A percentile compares a stretch with the other conserved stretches of the same genome.
phyloP scores from a whole-genome alignment of 2,888 invertebrate species.

The Vandiemenella viatica region DNA sequence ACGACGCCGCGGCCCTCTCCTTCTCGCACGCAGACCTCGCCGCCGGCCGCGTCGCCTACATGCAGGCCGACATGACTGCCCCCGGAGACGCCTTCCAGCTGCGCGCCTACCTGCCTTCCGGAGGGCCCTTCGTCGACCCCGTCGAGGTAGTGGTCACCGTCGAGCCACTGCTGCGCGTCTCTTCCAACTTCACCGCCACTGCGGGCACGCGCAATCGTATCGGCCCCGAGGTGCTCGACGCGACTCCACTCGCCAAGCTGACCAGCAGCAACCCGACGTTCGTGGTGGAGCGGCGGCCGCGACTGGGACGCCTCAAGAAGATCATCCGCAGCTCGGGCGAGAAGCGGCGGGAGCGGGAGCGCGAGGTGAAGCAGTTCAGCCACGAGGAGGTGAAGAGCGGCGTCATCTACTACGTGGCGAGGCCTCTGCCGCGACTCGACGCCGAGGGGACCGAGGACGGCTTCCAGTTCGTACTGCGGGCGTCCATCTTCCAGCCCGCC shows the following conservation, averaged over 20 bases:
- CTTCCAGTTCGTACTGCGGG: constrained; percentile 61
- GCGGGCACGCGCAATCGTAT: constrained; percentile 46
- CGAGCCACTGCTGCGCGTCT: constrained; percentile 49
- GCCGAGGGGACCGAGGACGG: constrained; percentile 47
- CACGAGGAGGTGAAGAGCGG: constrained; percentile 82
- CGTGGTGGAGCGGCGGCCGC: constrained; percentile 34
- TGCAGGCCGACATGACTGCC: constrained; percentile 83
- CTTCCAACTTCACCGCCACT: constrained; percentile 35
- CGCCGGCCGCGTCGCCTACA: constrained; percentile 68
- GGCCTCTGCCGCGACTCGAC: constrained; percentile 36
- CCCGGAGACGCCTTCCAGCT: constrained; percentile 66
- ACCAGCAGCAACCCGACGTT: constrained; percentile 70
- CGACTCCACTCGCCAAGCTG: constrained; percentile 61
- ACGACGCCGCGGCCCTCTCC: constrained; percentile 52
- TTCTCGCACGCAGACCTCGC: constrained; percentile 72
- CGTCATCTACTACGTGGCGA: constrained; percentile 60
- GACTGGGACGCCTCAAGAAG: constrained; percentile 61
- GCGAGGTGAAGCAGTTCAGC: constrained; percentile 52
- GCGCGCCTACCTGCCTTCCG: constrained; percentile 30
- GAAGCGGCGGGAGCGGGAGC: constrained; percentile 10
- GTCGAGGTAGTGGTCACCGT: constrained; percentile 42
- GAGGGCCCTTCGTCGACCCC: constrained; percentile 24
- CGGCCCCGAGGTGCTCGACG: constrained; percentile 55
- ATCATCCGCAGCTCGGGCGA: constrained; percentile 60
- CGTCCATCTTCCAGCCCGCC: constrained; percentile 79